These are phyloP conservation scores for Apogon talboti DNA, from an alignment of 2,797 vertebrate species.

Conservation along the genomic window DNA sequence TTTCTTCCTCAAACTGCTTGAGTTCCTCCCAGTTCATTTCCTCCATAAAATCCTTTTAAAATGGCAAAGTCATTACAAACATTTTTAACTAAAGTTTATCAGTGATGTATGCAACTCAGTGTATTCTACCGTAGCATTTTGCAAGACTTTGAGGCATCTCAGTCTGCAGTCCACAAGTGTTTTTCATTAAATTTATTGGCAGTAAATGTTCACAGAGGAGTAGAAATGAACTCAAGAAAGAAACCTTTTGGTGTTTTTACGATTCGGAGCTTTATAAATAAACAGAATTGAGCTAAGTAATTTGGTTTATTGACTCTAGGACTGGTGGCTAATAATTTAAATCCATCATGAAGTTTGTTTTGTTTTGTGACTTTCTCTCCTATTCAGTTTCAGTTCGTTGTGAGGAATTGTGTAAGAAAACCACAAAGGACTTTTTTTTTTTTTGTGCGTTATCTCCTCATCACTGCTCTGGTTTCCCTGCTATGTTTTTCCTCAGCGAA, in stretches of 20 bases:
- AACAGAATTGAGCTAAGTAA: not conserved
- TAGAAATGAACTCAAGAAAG: not conserved
- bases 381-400: constrained; percentile 15
- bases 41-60: not conserved
- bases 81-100: not conserved
- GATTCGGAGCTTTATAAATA: not conserved
- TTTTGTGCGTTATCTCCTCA: not conserved
- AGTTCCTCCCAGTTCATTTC: constrained; percentile 19
- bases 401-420: constrained; percentile 23
- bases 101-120: not conserved
- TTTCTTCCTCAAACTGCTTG: not conserved
- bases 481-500: constrained; percentile 14
- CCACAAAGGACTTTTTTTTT: constrained; percentile 9
- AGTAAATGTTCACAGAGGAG: not conserved
- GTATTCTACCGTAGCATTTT: not conserved
- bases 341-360: not conserved
- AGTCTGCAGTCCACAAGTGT: not conserved
- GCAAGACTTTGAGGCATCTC: not conserved
- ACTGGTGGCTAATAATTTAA: not conserved
- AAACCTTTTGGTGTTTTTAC: not conserved
- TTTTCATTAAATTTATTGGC: not conserved
- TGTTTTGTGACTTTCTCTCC: constrained; percentile 3
- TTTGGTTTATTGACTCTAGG: not conserved
- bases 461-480: constrained; percentile 26
- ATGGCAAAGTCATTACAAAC: no score